phyloP scores from a whole-genome alignment of 2,797 vertebrate genomes.

The Notolabrus celidotus region DNA sequence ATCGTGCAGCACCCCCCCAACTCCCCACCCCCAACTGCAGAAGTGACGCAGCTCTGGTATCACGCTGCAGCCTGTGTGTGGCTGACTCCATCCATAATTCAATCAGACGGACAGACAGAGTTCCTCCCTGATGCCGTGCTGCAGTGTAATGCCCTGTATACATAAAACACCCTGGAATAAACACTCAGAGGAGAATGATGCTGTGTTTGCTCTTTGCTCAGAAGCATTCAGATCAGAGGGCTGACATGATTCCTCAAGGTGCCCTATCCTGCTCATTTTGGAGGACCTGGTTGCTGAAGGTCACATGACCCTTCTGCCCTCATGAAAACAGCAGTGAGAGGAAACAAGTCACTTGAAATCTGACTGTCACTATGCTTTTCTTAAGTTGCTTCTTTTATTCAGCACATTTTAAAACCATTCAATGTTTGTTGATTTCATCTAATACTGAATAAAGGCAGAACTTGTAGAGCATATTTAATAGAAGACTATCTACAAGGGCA shows the following conservation, averaged over 20 bases:
- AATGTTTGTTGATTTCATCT: no score
- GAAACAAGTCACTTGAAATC: not conserved
- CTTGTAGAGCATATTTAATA: no score
- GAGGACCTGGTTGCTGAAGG: conserved; percentile 24
- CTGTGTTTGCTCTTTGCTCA: not conserved
- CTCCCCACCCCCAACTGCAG: conserved; percentile 44
- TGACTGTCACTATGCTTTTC: not conserved
- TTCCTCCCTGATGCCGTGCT: conserved; percentile 5
- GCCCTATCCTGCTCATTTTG: conserved; percentile 19
- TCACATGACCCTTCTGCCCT: conserved; percentile 30
- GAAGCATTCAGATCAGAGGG: not conserved
- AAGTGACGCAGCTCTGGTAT: conserved; percentile 77
- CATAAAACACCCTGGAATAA: not conserved
- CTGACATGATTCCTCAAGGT: conserved; percentile 2
- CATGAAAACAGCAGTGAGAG: conserved; percentile 3
- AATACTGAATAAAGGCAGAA: no score
- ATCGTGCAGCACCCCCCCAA: conserved; percentile 22
- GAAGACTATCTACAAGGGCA: no score
- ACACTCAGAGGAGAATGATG: not conserved
- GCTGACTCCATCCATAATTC: conserved; percentile 76
- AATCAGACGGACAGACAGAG: conserved; percentile 35
- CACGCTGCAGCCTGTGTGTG: conserved; percentile 55
- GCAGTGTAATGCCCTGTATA: not conserved
- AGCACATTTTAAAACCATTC: no score
- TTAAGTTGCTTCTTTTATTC: no score